Conservation (phyloP, 2,888 invertebrate genomes). For the Tenthredo livida region DNA sequence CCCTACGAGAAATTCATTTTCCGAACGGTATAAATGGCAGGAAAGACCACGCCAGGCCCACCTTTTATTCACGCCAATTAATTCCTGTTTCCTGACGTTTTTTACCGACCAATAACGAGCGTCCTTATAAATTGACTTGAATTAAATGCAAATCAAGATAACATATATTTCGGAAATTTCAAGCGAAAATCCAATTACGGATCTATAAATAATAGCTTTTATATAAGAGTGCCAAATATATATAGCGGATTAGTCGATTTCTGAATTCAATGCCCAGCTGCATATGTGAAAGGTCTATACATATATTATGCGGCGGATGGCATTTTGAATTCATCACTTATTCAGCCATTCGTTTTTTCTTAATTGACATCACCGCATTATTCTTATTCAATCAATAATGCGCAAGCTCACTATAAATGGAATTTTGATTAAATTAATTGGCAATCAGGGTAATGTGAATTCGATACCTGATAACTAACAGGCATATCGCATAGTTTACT, state of each 20-base stretch:
- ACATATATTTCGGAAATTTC: background rate
- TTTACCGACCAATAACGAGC: background rate
- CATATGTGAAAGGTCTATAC: background rate
- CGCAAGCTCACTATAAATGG: background rate
- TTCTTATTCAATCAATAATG: background rate
- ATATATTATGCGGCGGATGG: background rate
- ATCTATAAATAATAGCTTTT: background rate
- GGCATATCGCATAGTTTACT: background rate
- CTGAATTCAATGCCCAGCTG: background rate
- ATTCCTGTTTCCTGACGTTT: background rate
- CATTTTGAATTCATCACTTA: background rate
- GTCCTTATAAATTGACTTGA: slow-evolving; percentile 11
- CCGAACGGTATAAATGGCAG: background rate
- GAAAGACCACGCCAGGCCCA: background rate
- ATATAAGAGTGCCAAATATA: background rate
- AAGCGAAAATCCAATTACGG: slow-evolving; percentile 27
- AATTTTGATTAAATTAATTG: background rate
- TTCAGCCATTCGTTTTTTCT: background rate
- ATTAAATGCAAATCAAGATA: slow-evolving; percentile 24
- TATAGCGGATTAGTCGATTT: background rate
- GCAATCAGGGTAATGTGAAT: background rate
- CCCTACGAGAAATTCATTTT: background rate
- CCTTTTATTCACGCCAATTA: slow-evolving; percentile 13
- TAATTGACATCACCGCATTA: background rate
- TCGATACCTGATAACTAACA: background rate